Percentiles rank a stretch among this genome's conserved stretches.
Evolutionary conservation across 2,888 invertebrate species (phyloP).

Genomic region (Tyria jacobaeae): DNA sequence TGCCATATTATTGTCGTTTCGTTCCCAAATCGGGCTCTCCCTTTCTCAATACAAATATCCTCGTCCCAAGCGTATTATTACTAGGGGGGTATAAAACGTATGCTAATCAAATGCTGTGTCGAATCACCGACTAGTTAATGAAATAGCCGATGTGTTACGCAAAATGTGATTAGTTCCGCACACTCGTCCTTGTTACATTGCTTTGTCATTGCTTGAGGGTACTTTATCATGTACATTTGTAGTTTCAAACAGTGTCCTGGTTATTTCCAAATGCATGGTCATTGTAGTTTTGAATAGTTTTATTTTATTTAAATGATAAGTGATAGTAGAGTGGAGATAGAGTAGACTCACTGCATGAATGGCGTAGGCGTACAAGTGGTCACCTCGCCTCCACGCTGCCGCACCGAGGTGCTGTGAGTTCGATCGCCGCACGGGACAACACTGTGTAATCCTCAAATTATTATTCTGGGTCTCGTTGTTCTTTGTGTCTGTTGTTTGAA

Average conservation of each 20-base stretch:
- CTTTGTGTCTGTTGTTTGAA: too few species aligned
- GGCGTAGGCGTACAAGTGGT: too few species aligned
- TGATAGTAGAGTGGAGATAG: too few species aligned
- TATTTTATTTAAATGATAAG: too few species aligned
- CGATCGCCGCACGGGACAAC: too few species aligned
- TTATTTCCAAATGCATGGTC: neutral
- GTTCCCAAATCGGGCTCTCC: neutral
- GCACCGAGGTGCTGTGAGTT: too few species aligned
- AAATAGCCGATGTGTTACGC: conserved; percentile 26
- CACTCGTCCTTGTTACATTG: conserved; percentile 21
- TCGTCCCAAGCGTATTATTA: conserved; percentile 11
- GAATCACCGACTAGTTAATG: conserved; percentile 21
- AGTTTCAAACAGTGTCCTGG: conserved; percentile 1
- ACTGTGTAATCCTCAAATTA: too few species aligned
- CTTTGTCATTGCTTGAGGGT: conserved; percentile 23
- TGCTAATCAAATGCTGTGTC: conserved; percentile 22
- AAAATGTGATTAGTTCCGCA: conserved; percentile 23
- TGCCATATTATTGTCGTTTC: neutral
- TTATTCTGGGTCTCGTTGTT: too few species aligned
- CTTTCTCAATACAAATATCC: conserved; percentile 12
- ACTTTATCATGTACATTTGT: conserved; percentile 1
- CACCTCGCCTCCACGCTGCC: too few species aligned
- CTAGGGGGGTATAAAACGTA: conserved; percentile 17
- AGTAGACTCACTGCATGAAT: too few species aligned
- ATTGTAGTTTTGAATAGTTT: too few species aligned